A percentile compares a stretch with the other conserved stretches of the same genome.
These are phyloP conservation scores for Dicentrarchus labrax DNA, from an alignment of 2,113 vertebrate species.

Conservation along the genomic window DNA sequence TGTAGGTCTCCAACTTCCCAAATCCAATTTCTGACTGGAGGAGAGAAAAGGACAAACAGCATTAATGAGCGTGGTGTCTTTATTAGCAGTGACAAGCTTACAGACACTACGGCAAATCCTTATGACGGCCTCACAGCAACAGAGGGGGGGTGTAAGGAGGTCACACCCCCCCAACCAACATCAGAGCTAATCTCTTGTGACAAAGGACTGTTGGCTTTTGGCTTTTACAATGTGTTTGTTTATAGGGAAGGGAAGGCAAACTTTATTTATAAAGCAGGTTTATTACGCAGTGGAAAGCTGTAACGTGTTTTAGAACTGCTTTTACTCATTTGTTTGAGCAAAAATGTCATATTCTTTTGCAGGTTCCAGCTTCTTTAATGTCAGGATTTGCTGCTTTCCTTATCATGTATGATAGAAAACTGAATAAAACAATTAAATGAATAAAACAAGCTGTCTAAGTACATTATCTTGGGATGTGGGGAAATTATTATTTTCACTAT, in stretches of 20 bases:
- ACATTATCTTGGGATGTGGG: too few species aligned
- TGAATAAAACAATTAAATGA: background rate
- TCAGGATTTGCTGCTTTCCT: background rate
- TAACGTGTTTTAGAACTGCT: background rate
- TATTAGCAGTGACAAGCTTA: conserved; percentile 66
- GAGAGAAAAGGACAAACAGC: conserved; percentile 54
- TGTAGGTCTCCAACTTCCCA: conserved; percentile 98
- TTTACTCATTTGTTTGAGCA: background rate
- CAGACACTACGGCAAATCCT: conserved; percentile 56
- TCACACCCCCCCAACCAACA: conserved; percentile 32
- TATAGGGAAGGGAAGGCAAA: background rate
- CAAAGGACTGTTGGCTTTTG: conserved; percentile 59
- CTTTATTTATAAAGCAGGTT: conserved; percentile 6
- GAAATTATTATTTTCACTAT: too few species aligned
- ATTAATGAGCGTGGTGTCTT: conserved; percentile 51
- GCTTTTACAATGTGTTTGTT: conserved; percentile 55
- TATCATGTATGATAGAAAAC: background rate
- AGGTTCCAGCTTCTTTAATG: background rate
- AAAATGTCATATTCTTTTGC: background rate
- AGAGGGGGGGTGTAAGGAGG: conserved; percentile 30
- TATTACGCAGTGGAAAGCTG: background rate
- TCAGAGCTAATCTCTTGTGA: conserved; percentile 63
- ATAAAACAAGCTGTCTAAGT: background rate
- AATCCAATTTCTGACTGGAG: conserved; percentile 96
- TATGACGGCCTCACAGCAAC: conserved; percentile 50